Evolutionary conservation across 2,888 invertebrate genomes (phyloP).

Genomic region (Lucinisca nassula): DNA sequence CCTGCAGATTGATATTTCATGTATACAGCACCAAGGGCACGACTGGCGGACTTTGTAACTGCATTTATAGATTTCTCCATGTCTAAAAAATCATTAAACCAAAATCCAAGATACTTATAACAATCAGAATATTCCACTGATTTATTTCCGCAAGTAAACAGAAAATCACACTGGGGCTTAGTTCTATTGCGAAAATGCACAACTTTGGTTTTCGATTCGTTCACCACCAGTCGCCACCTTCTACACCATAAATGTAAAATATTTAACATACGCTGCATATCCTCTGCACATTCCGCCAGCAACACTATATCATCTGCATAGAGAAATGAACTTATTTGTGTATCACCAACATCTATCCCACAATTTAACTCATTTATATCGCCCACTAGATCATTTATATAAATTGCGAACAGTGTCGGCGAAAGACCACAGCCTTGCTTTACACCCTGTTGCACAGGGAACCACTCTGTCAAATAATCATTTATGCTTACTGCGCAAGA

Average conservation of each 20-base stretch:
- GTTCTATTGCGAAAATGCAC: constrained; percentile 14
- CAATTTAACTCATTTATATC: constrained; percentile 9
- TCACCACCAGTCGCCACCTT: constrained; percentile 20
- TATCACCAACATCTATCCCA: constrained; percentile 1
- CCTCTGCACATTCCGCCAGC: neutral
- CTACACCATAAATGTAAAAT: constrained; percentile 20
- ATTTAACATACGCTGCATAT: constrained; percentile 24
- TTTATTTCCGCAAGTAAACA: neutral
- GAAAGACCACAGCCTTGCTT: no score
- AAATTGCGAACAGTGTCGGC: constrained; percentile 26
- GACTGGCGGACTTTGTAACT: constrained; percentile 27
- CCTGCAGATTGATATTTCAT: constrained; percentile 5
- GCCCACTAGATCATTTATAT: constrained; percentile 30
- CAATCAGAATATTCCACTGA: neutral
- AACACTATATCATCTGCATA: constrained; percentile 47
- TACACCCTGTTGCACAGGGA: no score
- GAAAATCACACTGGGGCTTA: neutral
- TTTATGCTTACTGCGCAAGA: neutral
- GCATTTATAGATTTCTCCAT: constrained; percentile 6
- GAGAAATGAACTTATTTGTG: neutral
- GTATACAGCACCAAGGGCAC: constrained; percentile 18
- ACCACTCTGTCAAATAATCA: neutral
- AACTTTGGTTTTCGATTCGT: constrained; percentile 24
- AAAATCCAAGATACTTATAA: constrained; percentile 25
- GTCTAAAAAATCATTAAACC: constrained; percentile 19